Evolutionary conservation across 2,888 invertebrate species (phyloP).

Genomic region (Parthenolecanium corni): DNA sequence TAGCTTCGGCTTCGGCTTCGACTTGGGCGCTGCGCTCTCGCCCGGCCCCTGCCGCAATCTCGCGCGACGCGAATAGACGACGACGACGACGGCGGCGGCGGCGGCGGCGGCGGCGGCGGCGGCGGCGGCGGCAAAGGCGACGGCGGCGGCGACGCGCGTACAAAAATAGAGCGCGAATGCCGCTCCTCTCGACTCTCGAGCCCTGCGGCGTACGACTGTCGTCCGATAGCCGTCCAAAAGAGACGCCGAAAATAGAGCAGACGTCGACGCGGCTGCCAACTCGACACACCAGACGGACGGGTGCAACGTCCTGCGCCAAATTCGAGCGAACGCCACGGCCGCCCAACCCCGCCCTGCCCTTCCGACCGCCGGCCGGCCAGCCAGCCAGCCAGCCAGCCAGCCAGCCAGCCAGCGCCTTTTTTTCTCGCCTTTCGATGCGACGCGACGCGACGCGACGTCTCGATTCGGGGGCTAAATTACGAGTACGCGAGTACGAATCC

Average conservation of each 20-base stretch:
- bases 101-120: background rate
- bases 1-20: no score
- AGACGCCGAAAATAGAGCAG: conserved; percentile 24
- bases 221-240: conserved; percentile 20
- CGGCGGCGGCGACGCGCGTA: background rate
- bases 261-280: conserved; percentile 23
- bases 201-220: background rate
- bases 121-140: background rate
- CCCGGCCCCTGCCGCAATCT: no score
- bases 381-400: no score
- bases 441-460: no score
- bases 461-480: no score
- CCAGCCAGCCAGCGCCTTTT: no score
- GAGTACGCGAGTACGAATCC: no score
- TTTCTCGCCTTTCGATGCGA: no score
- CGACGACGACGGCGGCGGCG: background rate
- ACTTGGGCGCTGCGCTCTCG: no score
- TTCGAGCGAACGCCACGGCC: conserved; percentile 16
- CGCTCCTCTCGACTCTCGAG: conserved; percentile 11
- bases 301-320: conserved; percentile 26
- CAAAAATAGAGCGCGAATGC: conserved; percentile 19
- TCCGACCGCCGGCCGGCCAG: no score
- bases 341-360: no score
- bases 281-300: conserved; percentile 25
- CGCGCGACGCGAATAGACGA: background rate